phyloP scores from a whole-genome alignment of 2,797 vertebrate genomes.

The Heteromormyrus szaboi region DNA sequence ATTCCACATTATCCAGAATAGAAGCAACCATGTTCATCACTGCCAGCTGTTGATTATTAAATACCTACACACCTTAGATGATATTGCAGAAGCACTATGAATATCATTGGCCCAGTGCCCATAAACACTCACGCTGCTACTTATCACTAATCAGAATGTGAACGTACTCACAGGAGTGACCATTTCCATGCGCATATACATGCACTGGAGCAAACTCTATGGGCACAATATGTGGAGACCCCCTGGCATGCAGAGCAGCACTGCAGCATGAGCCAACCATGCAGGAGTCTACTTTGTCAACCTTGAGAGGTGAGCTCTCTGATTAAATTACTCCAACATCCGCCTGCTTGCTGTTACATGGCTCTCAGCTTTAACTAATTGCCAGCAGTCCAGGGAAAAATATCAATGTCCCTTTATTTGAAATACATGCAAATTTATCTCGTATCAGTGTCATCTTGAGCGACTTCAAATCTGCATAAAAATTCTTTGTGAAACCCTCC shows the following conservation, averaged over 20 bases:
- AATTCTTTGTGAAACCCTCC: neutral
- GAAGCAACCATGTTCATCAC: neutral
- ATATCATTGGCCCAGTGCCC: neutral
- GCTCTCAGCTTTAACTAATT: slow-evolving; percentile 8
- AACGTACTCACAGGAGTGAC: neutral
- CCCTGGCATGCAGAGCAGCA: neutral
- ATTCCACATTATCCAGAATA: neutral
- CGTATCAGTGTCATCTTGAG: neutral
- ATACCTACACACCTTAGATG: neutral
- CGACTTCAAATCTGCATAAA: neutral
- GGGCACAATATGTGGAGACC: neutral
- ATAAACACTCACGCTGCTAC: neutral
- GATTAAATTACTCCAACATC: neutral
- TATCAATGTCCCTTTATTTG: neutral
- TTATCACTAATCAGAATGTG: neutral
- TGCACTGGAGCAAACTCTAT: neutral
- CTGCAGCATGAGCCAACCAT: neutral
- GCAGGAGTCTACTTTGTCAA: neutral
- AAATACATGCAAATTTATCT: neutral
- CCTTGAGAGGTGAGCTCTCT: neutral
- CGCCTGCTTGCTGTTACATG: slow-evolving; percentile 7
- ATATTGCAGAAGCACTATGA: neutral
- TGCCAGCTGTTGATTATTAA: neutral
- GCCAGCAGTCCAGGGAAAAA: neutral
- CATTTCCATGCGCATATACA: neutral